A percentile compares a stretch with the other conserved stretches of the same genome.
Evolutionary conservation across 2,797 vertebrate species (phyloP).

Genomic region (Pteronotus mesoamericanus): DNA sequence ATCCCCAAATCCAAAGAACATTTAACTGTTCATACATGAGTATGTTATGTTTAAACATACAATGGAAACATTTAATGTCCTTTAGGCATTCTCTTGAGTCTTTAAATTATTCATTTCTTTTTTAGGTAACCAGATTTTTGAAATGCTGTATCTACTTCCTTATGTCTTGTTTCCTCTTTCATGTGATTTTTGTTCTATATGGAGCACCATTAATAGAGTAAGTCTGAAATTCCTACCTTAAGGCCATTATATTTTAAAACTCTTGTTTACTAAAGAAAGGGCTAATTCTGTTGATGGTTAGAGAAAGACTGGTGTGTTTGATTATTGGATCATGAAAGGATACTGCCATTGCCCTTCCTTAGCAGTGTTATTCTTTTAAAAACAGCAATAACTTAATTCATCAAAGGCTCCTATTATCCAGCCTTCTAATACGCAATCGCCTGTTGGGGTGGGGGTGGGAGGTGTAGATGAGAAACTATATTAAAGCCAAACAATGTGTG

Average conservation of each 20-base stretch:
- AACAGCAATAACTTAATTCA: slow-evolving; percentile 8
- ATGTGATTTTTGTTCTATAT: slow-evolving; percentile 94
- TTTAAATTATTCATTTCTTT: slow-evolving; percentile 59
- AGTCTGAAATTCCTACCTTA: slow-evolving; percentile 82
- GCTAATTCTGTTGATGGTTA: background rate
- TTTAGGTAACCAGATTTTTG: slow-evolving; percentile 90
- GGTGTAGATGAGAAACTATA: background rate
- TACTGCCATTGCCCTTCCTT: background rate
- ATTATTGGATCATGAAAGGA: background rate
- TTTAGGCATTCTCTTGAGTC: background rate
- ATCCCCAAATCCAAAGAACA: background rate
- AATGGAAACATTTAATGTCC: background rate
- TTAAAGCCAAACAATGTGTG: background rate
- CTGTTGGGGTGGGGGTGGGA: background rate
- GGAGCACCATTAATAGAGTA: slow-evolving; percentile 96
- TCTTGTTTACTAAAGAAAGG: background rate
- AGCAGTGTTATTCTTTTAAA: background rate
- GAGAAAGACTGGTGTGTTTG: background rate
- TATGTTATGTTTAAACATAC: slow-evolving; percentile 23
- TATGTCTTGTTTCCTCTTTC: slow-evolving; percentile 92
- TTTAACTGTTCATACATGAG: background rate
- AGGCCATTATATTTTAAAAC: background rate
- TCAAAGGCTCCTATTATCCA: background rate
- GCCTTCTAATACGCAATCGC: background rate
- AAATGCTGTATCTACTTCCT: slow-evolving; percentile 93